Conservation (phyloP, 2,888 invertebrate species). For the Dione vanillae region DNA sequence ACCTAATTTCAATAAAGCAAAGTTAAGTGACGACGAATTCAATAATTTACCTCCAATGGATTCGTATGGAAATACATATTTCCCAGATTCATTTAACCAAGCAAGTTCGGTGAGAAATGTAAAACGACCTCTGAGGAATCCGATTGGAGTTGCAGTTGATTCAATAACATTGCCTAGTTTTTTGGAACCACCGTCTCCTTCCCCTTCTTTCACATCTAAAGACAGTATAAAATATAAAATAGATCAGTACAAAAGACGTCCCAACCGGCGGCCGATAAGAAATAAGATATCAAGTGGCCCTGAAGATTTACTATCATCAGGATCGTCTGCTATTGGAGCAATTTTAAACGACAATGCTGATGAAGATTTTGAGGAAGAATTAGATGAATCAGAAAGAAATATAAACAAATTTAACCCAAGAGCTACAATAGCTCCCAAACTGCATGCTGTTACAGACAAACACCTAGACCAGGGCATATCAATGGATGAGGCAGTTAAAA, state of each 20-base stretch:
- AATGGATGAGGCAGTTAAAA: constrained; percentile 66
- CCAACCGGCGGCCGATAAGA: constrained; percentile 73
- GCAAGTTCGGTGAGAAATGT: constrained; percentile 71
- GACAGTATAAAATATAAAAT: constrained; percentile 68
- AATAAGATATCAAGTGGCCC: constrained; percentile 73
- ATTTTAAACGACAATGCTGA: constrained; percentile 61
- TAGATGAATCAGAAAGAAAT: constrained; percentile 57
- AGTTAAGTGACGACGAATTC: constrained; percentile 66
- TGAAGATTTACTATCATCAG: constrained; percentile 74
- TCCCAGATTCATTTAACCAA: constrained; percentile 76
- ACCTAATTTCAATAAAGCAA: constrained; percentile 64
- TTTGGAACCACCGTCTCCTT: constrained; percentile 77
- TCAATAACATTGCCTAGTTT: constrained; percentile 75
- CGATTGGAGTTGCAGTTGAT: constrained; percentile 56
- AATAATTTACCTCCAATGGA: constrained; percentile 62
- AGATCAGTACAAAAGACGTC: constrained; percentile 71
- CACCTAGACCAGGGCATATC: constrained; percentile 54
- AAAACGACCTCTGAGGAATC: constrained; percentile 62
- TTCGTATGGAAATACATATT: constrained; percentile 76
- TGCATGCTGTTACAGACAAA: constrained; percentile 60
- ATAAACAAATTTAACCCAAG: constrained; percentile 55
- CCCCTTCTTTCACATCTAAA: constrained; percentile 67
- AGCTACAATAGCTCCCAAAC: constrained; percentile 70
- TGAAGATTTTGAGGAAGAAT: constrained; percentile 60
- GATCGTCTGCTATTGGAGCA: constrained; percentile 71